Evolutionary conservation across 2,113 vertebrate genomes (phyloP).

Genomic region (Chascanopsetta lugubris): DNA sequence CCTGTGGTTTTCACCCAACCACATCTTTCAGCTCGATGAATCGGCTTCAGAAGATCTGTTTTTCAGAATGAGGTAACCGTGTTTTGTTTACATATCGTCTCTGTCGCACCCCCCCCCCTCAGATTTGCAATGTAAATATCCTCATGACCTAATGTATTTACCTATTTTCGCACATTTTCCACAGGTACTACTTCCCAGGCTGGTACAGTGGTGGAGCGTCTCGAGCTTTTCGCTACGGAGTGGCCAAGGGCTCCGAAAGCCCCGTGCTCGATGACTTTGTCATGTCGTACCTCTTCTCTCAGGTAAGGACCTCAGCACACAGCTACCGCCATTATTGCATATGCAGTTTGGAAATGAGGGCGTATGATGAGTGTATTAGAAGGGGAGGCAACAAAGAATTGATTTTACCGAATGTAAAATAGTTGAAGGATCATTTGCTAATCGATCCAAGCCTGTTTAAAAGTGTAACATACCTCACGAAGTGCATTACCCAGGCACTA

Average conservation of each 20-base stretch:
- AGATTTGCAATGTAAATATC: not conserved
- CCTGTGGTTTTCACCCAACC: constrained; percentile 93
- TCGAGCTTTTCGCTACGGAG: constrained; percentile 90
- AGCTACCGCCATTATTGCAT: not conserved
- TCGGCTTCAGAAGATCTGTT: constrained; percentile 82
- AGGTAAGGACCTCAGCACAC: constrained; percentile 79
- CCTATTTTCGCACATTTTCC: not conserved
- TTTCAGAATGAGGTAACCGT: constrained; percentile 87
- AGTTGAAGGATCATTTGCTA: too few relatives aligned
- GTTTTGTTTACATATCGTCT: not conserved
- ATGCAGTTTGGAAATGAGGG: not conserved
- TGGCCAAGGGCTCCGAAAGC: constrained; percentile 87
- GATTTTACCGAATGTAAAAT: too few relatives aligned
- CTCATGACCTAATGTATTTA: not conserved
- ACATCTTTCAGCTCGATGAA: constrained; percentile 90
- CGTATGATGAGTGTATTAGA: too few relatives aligned
- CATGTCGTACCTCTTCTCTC: constrained; percentile 93
- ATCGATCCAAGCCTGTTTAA: too few relatives aligned
- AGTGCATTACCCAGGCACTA: too few relatives aligned
- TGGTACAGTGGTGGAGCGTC: constrained; percentile 90
- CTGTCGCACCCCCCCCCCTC: not conserved
- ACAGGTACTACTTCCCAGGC: constrained; percentile 94
- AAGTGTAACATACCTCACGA: too few relatives aligned
- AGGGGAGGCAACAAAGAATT: too few relatives aligned
- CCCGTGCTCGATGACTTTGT: constrained; percentile 92